Conservation (phyloP, 1,140 invertebrate species). For the Achatina immaculata region DNA sequence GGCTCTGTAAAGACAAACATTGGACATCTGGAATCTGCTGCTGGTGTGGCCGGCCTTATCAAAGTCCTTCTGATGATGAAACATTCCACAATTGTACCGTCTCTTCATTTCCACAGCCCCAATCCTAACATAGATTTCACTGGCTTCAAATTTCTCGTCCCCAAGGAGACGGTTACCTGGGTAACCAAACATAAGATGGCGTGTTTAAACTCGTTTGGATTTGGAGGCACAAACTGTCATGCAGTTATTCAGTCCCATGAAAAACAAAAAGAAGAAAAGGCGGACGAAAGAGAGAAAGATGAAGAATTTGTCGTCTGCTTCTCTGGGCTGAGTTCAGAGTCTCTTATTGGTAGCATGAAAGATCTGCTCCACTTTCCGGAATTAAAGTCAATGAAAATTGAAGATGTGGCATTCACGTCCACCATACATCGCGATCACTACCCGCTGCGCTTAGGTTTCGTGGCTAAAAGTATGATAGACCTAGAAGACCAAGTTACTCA, state of each 20-base stretch:
- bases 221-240: slow-evolving; percentile 61
- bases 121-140: slow-evolving; percentile 55
- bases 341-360: slow-evolving; percentile 34
- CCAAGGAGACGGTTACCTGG: slow-evolving; percentile 38
- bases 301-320: slow-evolving; percentile 34
- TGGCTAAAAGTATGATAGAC: slow-evolving; percentile 32
- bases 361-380: neutral
- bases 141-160: slow-evolving; percentile 49
- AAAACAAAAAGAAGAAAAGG: slow-evolving; percentile 42
- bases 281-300: neutral
- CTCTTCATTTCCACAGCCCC: slow-evolving; percentile 46
- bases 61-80: slow-evolving; percentile 62
- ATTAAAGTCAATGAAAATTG: slow-evolving; percentile 4
- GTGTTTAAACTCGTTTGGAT: slow-evolving; percentile 59
- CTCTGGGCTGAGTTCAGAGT: slow-evolving; percentile 32
- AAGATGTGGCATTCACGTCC: slow-evolving; percentile 47
- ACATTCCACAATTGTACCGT: slow-evolving; percentile 52
- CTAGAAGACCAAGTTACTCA: neutral
- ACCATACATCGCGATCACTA: slow-evolving; percentile 47
- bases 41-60: slow-evolving; percentile 38
- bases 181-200: slow-evolving; percentile 65
- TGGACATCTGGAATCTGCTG: slow-evolving; percentile 51
- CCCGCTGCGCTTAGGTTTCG: slow-evolving; percentile 28
- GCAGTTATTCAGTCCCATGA: slow-evolving; percentile 44
- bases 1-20: slow-evolving; percentile 65